A percentile compares a stretch with the other conserved stretches of the same genome.
Evolutionary conservation across 2,113 vertebrate species (phyloP).

Genomic region (Archilochus colubris): DNA sequence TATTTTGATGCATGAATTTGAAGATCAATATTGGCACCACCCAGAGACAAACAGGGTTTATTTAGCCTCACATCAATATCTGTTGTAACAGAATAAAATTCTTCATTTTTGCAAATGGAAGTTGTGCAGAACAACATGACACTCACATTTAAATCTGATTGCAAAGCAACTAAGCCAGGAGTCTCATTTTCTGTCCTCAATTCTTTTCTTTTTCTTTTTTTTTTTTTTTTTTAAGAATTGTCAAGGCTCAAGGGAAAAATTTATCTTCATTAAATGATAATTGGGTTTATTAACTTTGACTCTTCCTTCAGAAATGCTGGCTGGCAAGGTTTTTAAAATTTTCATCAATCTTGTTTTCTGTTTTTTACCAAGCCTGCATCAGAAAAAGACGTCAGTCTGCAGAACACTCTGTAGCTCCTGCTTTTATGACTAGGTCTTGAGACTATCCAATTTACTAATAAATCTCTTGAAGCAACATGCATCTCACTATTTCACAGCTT

Average conservation of each 20-base stretch:
- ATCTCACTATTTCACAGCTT: conserved; percentile 13
- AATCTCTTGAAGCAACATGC: not conserved
- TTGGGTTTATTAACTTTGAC: conserved; percentile 67
- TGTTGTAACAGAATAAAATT: not conserved
- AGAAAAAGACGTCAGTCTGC: not conserved
- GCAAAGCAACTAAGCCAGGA: not conserved
- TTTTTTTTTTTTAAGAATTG: not conserved
- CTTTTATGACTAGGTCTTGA: not conserved
- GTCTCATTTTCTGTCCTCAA: conserved; percentile 25
- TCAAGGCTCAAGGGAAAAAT: conserved; percentile 22
- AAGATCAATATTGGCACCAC: not conserved
- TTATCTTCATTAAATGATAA: conserved; percentile 71
- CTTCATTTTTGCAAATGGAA: not conserved
- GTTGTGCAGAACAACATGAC: not conserved
- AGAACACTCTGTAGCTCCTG: not conserved
- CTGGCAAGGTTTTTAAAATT: conserved; percentile 59
- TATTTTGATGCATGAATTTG: not conserved
- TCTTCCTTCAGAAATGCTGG: conserved; percentile 67
- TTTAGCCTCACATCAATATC: not conserved
- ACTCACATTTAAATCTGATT: conserved; percentile 18
- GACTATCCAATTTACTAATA: conserved; percentile 49
- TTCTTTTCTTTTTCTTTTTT: not conserved
- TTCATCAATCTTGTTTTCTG: conserved; percentile 67
- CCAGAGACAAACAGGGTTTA: not conserved
- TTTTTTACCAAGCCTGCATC: conserved; percentile 42